Conservation (phyloP, 2,888 invertebrate genomes). For the Ashinkailepas kermadecensis region DNA sequence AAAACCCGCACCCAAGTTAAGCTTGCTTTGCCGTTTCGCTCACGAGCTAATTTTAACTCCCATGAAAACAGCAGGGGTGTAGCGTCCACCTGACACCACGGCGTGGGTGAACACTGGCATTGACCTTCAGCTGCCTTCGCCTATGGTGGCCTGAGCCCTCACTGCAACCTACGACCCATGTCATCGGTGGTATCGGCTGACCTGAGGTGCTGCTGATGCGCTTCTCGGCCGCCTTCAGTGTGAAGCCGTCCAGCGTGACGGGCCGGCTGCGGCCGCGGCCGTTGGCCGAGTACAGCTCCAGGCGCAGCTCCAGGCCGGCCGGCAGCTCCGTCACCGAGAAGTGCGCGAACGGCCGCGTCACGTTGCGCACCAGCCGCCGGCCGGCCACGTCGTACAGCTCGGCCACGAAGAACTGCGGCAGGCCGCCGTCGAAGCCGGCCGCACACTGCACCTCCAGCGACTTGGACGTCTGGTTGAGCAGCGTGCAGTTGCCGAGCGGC, state of each 20-base stretch:
- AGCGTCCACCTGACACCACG: no score
- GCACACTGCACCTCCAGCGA: conserved; percentile 21
- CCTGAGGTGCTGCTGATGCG: background rate
- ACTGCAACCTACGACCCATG: no score
- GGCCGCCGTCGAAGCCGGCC: conserved; percentile 28
- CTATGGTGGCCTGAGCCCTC: no score
- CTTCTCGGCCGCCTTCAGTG: background rate
- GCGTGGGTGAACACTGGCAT: no score
- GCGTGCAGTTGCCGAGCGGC: conserved; percentile 13
- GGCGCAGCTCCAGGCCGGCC: background rate
- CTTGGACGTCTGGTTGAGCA: conserved; percentile 25
- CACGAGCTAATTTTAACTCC: no score
- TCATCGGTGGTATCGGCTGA: background rate
- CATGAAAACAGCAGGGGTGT: no score
- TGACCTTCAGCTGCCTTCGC: no score
- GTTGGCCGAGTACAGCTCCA: background rate
- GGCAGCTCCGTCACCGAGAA: conserved; percentile 2
- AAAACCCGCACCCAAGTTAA: no score
- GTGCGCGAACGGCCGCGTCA: background rate
- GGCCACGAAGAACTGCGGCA: conserved; percentile 25
- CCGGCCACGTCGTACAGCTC: conserved; percentile 23
- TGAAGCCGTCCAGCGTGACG: background rate
- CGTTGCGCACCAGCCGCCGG: background rate
- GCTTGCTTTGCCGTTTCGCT: no score
- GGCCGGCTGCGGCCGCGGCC: background rate